These are phyloP conservation scores for Metopolophium dirhodum DNA, from an alignment of 1,140 invertebrate genomes.

Conservation along the genomic window DNA sequence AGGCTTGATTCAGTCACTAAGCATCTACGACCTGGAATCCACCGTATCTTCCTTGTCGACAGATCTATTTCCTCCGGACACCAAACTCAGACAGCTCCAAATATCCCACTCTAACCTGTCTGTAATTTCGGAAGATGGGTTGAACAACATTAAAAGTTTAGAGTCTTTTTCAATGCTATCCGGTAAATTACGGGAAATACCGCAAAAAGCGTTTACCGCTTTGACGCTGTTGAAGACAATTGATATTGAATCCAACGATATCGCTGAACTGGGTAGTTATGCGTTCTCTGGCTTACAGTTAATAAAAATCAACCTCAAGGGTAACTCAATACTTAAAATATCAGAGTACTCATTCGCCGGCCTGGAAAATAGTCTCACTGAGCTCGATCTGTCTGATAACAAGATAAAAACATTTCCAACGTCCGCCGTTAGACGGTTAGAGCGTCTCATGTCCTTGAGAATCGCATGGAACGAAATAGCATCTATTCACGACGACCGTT, in stretches of 20 bases:
- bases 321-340: constrained; percentile 78
- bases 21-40: constrained; percentile 84
- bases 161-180: constrained; percentile 83
- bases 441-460: constrained; percentile 74
- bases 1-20: constrained; percentile 77
- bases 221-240: constrained; percentile 76
- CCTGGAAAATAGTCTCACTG: constrained; percentile 78
- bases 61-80: constrained; percentile 75
- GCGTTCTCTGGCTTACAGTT: constrained; percentile 84
- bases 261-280: constrained; percentile 82
- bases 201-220: constrained; percentile 78
- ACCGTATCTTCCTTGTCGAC: constrained; percentile 74
- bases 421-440: constrained; percentile 75
- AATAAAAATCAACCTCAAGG: constrained; percentile 83
- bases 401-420: constrained; percentile 83
- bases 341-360: constrained; percentile 86
- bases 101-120: constrained; percentile 57
- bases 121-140: constrained; percentile 53
- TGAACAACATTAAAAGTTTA: constrained; percentile 71
- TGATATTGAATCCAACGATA: constrained; percentile 86
- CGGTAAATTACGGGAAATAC: constrained; percentile 79
- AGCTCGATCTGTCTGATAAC: constrained; percentile 86
- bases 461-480: constrained; percentile 85
- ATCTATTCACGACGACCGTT: constrained; percentile 73
- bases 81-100: constrained; percentile 69